Evolutionary conservation across 1,140 invertebrate genomes (phyloP).

Genomic region (Leptinotarsa texana): DNA sequence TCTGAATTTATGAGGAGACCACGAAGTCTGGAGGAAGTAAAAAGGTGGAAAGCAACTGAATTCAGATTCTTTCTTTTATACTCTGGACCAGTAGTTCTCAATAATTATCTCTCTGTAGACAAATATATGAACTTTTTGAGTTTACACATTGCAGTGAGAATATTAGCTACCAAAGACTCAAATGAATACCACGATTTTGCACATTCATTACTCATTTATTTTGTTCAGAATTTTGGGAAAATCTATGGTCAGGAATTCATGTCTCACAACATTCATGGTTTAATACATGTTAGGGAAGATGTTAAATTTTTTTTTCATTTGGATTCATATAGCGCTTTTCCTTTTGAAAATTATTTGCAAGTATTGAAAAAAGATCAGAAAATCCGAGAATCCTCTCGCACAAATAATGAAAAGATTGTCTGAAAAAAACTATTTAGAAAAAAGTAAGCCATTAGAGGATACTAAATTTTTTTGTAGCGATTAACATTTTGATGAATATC

Average conservation of each 20-base stretch:
- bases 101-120: slow-evolving; percentile 7
- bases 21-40: slow-evolving; percentile 37
- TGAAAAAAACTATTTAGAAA: not conserved
- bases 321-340: not conserved
- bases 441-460: too few species aligned
- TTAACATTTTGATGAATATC: too few species aligned
- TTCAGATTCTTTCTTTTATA: slow-evolving; percentile 48
- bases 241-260: not conserved
- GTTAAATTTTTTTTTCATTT: not conserved
- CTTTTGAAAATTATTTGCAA: not conserved
- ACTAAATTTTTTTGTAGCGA: too few species aligned
- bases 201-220: not conserved
- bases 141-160: slow-evolving; percentile 1
- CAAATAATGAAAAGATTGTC: not conserved
- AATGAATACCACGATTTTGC: not conserved
- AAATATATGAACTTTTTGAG: not conserved
- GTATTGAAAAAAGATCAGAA: not conserved
- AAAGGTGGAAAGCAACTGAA: slow-evolving; percentile 51
- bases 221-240: not conserved
- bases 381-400: not conserved
- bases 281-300: not conserved
- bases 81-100: slow-evolving; percentile 44
- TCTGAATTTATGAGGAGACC: slow-evolving; percentile 46
- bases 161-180: not conserved
- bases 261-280: not conserved